A percentile compares a stretch with the other conserved stretches of the same genome.
These are phyloP conservation scores for Albula glossodonta DNA, from an alignment of 2,113 vertebrate species.

Conservation along the genomic window DNA sequence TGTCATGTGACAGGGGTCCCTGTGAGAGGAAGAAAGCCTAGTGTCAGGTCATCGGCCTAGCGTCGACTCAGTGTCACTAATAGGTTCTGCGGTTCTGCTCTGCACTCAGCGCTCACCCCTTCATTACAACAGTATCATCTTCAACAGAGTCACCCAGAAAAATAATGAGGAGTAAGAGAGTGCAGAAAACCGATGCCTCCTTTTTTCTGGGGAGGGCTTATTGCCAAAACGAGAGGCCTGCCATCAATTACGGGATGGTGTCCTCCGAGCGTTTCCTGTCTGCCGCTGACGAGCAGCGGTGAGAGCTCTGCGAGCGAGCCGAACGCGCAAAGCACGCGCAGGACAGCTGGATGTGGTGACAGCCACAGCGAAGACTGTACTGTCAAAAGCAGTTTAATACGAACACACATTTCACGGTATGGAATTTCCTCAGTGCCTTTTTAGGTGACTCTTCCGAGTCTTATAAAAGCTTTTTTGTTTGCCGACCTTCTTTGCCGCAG, in stretches of 20 bases:
- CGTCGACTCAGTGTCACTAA: not conserved
- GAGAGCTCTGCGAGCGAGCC: not conserved
- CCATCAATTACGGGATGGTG: conserved; percentile 50
- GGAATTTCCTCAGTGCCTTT: not conserved
- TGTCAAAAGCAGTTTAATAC: not conserved
- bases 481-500: not conserved
- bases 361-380: not conserved
- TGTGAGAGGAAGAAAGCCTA: not conserved
- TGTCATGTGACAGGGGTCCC: not conserved
- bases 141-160: not conserved
- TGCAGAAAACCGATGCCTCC: not conserved
- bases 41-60: not conserved
- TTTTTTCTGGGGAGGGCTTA: not conserved
- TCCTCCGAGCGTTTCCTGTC: conserved; percentile 55
- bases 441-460: not conserved
- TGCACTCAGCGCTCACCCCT: not conserved
- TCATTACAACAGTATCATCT: conserved; percentile 1
- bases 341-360: not conserved
- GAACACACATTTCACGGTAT: not conserved
- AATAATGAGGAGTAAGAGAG: not conserved
- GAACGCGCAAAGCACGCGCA: not conserved
- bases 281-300: conserved; percentile 50
- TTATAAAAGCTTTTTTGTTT: not conserved
- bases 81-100: too few species aligned
- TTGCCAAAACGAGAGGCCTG: conserved; percentile 44